Base-by-base conservation (phyloP, 2,113 vertebrate genomes). In the Pteropus alecto region DNA sequence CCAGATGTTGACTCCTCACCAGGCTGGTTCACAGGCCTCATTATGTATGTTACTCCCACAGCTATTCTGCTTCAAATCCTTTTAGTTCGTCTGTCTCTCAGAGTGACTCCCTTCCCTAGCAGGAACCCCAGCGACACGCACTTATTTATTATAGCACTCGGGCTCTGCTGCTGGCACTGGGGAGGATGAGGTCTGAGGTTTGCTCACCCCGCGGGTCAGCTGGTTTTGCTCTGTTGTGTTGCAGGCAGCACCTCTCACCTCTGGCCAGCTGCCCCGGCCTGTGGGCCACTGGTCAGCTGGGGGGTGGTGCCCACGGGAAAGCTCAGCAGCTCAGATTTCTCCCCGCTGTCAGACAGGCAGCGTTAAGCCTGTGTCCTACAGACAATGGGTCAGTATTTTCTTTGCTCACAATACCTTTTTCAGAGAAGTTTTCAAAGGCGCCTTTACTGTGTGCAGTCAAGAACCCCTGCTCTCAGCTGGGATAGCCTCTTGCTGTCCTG, bases 341-440 rank as follows among this genome's bases (percentile, higher is more conserved):
- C 24, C 35, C 30, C 16, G 1, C 28, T 43, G 15, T 33, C 35
- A 22, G 56, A 68, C 76, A 77, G 54, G 71, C 88, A 61, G 41
- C 76, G 46, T 65, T 71, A 61, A n/a, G 67, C 54, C 30, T 67
- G 28, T 2, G 0, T 87, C 74, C 67, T 35, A 2, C 58, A 35
- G 78, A 89, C 89, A 73, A 3, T 46, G 38, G 51, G 33, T 76
- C 65, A 58, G 60, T 71, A 71, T 97, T 88, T 94, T 90, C 61
- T 95, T 60, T 70, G 68, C 76, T 92, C 46, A 67, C 38, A 48
- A 9, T 70, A 92, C 38, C 70, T 79, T 97, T 81, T 78, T 61
- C 87, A 94, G 79, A 93, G 95, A 83, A 28, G 28, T 38, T 74
- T 70, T 82, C 70, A 81, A 90, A 88, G 85, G 81, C 81, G 4